A percentile compares a stretch with the other conserved stretches of the same genome.
These are phyloP conservation scores for Neogobius melanostomus DNA, from an alignment of 2,113 vertebrate species.

Conservation along the genomic window DNA sequence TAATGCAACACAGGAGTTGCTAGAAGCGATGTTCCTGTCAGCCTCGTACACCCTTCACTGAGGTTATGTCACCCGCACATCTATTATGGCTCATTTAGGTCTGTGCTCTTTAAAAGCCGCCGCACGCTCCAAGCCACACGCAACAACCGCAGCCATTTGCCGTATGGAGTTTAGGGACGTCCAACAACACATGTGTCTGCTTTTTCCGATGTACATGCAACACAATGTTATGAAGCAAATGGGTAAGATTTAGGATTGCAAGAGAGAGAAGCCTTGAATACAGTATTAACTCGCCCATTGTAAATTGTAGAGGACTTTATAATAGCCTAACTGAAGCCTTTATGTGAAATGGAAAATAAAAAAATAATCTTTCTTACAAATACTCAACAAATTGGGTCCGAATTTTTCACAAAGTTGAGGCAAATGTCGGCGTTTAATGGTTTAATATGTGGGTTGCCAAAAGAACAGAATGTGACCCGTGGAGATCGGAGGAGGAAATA, in stretches of 20 bases:
- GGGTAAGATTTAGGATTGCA: no score
- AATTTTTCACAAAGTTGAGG: not conserved
- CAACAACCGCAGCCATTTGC: slow-evolving; percentile 4
- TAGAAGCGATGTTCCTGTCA: slow-evolving; percentile 65
- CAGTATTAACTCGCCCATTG: no score
- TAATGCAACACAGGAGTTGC: slow-evolving; percentile 71
- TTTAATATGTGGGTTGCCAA: not conserved
- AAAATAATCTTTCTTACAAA: not conserved
- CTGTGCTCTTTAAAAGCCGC: slow-evolving; percentile 24
- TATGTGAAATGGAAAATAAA: no score
- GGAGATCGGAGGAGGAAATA: slow-evolving; percentile 1
- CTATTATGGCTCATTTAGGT: slow-evolving; percentile 65
- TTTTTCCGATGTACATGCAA: not conserved
- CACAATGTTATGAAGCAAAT: no score
- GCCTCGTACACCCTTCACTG: slow-evolving; percentile 59
- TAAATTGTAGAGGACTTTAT: no score
- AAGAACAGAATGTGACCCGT: slow-evolving; percentile 6
- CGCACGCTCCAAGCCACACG: slow-evolving; percentile 12
- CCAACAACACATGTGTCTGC: no score
- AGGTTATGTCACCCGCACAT: slow-evolving; percentile 64
- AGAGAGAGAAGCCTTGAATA: no score
- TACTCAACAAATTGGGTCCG: not conserved
- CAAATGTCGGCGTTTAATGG: slow-evolving; percentile 18
- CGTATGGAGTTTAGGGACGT: not conserved
- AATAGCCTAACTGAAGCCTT: no score